Evolutionary conservation across 2,888 invertebrate genomes (phyloP).

Genomic region (Lingula anatina): DNA sequence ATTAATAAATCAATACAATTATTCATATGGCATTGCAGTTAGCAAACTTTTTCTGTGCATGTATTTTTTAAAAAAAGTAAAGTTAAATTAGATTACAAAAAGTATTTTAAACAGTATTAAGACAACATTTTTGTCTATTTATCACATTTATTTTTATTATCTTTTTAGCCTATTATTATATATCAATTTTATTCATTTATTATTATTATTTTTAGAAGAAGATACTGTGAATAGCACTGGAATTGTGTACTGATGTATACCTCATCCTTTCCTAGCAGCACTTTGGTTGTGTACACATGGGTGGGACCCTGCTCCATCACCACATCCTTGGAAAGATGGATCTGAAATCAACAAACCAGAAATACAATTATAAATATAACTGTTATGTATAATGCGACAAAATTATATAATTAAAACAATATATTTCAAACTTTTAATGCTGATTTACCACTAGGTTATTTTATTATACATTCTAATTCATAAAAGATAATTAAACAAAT

Average conservation of each 20-base stretch:
- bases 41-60: neutral
- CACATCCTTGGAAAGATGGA: slow-evolving; percentile 28
- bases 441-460: too few species aligned
- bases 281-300: slow-evolving; percentile 29
- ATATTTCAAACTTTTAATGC: too few species aligned
- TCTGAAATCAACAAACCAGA: slow-evolving; percentile 14
- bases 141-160: too few species aligned
- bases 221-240: too few species aligned
- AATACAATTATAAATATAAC: neutral
- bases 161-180: too few species aligned
- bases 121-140: neutral
- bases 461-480: too few species aligned
- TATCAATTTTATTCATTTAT: too few species aligned
- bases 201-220: too few species aligned
- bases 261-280: slow-evolving; percentile 43
- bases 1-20: slow-evolving; percentile 6
- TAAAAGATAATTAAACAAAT: too few species aligned
- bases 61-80: neutral
- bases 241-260: too few species aligned
- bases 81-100: neutral
- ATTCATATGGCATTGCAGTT: neutral
- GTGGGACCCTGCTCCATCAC: slow-evolving; percentile 19
- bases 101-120: neutral
- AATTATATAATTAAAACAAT: neutral
- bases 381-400: neutral